Conservation (phyloP, 2,888 invertebrate species). For the Trachelus tabidus region DNA sequence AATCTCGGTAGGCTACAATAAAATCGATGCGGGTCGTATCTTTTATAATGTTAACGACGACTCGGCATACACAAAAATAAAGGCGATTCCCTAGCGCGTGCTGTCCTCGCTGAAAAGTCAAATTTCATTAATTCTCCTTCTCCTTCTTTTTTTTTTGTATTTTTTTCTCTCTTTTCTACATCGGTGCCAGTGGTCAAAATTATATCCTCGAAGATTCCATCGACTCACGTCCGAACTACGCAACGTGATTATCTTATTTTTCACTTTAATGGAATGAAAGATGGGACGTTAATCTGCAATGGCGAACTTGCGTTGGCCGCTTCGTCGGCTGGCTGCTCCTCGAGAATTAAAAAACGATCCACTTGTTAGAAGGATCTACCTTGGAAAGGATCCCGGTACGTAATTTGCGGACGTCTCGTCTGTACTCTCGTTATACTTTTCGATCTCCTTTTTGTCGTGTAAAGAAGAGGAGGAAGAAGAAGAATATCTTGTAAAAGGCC, state of each 20-base stretch:
- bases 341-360: background rate
- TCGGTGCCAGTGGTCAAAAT: background rate
- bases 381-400: slow-evolving; percentile 32
- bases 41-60: slow-evolving; percentile 43
- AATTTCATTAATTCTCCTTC: slow-evolving; percentile 40
- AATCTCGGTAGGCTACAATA: background rate
- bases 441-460: background rate
- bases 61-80: slow-evolving; percentile 41
- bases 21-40: slow-evolving; percentile 8
- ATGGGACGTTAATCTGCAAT: background rate
- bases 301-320: background rate
- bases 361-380: background rate
- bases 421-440: slow-evolving; percentile 20
- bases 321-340: background rate
- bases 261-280: background rate
- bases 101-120: slow-evolving; percentile 57
- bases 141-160: slow-evolving; percentile 12
- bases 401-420: slow-evolving; percentile 42
- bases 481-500: background rate
- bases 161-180: background rate
- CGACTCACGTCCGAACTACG: background rate
- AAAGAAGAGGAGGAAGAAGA: background rate
- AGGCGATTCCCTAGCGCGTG: slow-evolving; percentile 38
- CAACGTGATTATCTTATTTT: background rate
- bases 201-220: background rate